These are phyloP conservation scores for Falco columbarius DNA, from an alignment of 2,797 vertebrate species.

Conservation along the genomic window DNA sequence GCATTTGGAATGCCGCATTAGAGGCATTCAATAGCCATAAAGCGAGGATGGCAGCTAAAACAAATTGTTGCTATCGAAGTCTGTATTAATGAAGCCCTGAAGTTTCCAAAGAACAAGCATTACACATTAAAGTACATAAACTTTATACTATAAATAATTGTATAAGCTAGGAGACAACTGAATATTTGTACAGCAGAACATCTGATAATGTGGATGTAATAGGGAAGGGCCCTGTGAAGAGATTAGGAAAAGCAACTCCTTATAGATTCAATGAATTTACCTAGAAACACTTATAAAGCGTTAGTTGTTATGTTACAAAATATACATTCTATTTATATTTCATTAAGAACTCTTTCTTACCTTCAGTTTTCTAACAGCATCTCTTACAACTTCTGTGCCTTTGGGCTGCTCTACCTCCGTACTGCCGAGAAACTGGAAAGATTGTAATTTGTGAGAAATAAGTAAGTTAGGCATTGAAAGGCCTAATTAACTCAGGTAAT, in stretches of 20 bases:
- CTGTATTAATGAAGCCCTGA: background rate
- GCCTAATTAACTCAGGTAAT: background rate
- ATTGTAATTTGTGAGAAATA: conserved; percentile 45
- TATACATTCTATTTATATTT: background rate
- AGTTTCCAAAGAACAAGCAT: background rate
- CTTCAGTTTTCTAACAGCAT: conserved; percentile 97
- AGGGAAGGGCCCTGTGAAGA: background rate
- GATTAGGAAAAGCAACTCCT: background rate
- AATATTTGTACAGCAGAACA: background rate
- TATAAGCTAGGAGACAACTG: background rate
- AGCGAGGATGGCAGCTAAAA: background rate
- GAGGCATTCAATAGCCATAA: background rate
- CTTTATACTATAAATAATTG: too few species aligned
- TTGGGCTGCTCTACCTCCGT: conserved; percentile 97
- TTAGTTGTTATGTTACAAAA: too few species aligned
- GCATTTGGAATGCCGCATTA: accelerated
- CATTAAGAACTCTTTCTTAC: conserved; percentile 73
- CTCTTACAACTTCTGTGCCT: conserved; percentile 95
- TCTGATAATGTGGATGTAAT: background rate
- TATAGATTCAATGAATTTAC: background rate
- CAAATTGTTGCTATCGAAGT: background rate
- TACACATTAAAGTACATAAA: background rate
- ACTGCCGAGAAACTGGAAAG: conserved; percentile 91
- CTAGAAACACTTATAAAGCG: background rate
- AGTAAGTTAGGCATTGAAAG: background rate